phyloP scores from a whole-genome alignment of 2,113 vertebrate genomes.

The Seriola quinqueradiata region DNA sequence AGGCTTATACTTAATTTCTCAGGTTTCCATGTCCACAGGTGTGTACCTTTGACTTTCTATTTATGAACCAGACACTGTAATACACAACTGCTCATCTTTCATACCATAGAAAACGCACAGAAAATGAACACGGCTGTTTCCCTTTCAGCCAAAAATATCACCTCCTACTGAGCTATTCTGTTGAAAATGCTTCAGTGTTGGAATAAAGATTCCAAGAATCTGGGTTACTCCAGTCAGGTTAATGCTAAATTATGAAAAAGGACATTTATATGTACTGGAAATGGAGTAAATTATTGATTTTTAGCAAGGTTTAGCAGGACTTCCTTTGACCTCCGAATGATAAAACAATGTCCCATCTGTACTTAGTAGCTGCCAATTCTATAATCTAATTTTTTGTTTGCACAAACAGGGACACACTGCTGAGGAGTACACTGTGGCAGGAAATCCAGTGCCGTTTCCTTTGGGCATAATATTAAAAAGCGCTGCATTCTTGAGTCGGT shows the following conservation, averaged over 20 bases:
- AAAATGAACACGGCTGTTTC: not conserved
- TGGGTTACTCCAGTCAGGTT: conserved; percentile 49
- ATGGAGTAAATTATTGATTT: conserved; percentile 62
- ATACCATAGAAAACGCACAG: not conserved
- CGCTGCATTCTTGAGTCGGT: conserved; percentile 9
- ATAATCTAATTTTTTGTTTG: not conserved
- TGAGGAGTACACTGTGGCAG: not conserved
- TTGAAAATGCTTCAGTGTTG: not conserved
- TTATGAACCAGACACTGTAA: not conserved
- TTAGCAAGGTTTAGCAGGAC: conserved; percentile 10
- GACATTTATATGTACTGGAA: conserved; percentile 37
- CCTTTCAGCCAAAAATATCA: conserved; percentile 2
- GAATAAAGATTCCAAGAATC: conserved; percentile 20
- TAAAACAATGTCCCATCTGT: conserved; percentile 23
- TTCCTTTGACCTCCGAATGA: conserved; percentile 19
- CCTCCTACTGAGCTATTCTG: not conserved
- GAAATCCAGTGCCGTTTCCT: not conserved
- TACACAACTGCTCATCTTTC: not conserved
- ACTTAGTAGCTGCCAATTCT: not conserved
- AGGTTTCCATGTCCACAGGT: not conserved
- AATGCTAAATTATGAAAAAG: conserved; percentile 55
- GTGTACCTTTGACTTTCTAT: not conserved
- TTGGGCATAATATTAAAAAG: not conserved
- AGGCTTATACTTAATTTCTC: no score
- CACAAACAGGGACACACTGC: not conserved